A percentile compares a stretch with the other conserved stretches of the same genome.
Conservation (phyloP, 1,140 invertebrate genomes). For the Panagrolaimus sp. region DNA sequence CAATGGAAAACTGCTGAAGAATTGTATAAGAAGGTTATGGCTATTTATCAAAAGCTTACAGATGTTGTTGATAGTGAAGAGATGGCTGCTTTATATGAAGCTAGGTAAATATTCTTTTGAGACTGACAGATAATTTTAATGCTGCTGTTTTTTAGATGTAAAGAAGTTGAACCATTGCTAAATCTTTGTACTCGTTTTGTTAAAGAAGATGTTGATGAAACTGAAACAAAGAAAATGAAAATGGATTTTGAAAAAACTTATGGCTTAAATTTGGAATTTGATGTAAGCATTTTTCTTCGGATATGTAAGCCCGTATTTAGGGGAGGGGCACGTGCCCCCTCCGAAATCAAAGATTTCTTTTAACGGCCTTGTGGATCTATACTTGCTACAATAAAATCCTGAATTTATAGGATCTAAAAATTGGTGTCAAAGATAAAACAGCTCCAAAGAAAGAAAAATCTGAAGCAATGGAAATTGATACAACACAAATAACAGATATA, state of each 20-base stretch:
- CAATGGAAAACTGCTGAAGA: constrained; percentile 80
- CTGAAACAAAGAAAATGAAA: neutral
- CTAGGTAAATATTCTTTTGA: too few relatives aligned
- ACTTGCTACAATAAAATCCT: too few relatives aligned
- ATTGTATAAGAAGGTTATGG: constrained; percentile 77
- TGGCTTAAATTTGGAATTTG: neutral
- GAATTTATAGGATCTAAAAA: neutral
- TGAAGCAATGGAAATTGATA: neutral
- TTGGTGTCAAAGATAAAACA: too few relatives aligned
- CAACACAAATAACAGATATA: neutral
- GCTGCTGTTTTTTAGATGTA: neutral
- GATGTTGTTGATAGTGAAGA: constrained; percentile 40
- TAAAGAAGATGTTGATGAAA: neutral
- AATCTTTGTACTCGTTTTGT: neutral
- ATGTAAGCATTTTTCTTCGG: neutral
- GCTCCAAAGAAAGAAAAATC: neutral
- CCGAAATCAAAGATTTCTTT: too few relatives aligned
- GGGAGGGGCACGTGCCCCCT: too few relatives aligned
- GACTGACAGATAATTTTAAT: too few relatives aligned
- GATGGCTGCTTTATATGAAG: neutral
- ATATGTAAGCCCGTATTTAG: too few relatives aligned
- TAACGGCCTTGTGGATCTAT: too few relatives aligned
- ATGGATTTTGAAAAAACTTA: neutral
- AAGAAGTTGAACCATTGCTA: neutral
- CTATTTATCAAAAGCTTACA: constrained; percentile 24